A percentile compares a stretch with the other conserved stretches of the same genome.
Conservation (phyloP, 2,797 vertebrate species). For the Sebastes diaconus region DNA sequence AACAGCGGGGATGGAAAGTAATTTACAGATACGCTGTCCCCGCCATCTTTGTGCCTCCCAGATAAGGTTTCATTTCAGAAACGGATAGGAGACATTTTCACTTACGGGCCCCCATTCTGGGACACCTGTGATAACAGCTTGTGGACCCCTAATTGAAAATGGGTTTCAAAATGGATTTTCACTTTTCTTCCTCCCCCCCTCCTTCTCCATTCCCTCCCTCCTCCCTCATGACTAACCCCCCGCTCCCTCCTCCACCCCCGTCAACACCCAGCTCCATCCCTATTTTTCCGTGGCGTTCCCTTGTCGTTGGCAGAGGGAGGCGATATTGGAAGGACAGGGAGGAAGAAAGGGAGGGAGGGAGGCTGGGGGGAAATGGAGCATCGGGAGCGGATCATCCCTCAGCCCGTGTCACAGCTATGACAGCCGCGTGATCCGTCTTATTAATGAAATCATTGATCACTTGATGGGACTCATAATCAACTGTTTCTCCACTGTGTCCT, state of each 20-base stretch:
- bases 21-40: constrained; percentile 99
- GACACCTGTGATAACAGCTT: constrained; percentile 99
- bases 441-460: constrained; percentile 99
- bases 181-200: constrained; percentile 88
- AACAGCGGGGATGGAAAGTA: constrained; percentile 99
- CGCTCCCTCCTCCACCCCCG: constrained; percentile 5
- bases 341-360: constrained; percentile 32
- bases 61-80: constrained; percentile 99
- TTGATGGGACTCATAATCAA: constrained; percentile 98
- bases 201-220: constrained; percentile 13
- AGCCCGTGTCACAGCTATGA: constrained; percentile 92
- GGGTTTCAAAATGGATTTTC: constrained; percentile 99
- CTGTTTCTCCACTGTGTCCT: constrained; percentile 81
- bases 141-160: constrained; percentile 99
- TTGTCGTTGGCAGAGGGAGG: constrained; percentile 76
- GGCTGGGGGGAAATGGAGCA: constrained; percentile 85
- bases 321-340: constrained; percentile 84
- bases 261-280: constrained; percentile 45
- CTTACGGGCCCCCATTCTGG: constrained; percentile 97
- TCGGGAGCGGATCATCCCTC: constrained; percentile 93
- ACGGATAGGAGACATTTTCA: constrained; percentile 99
- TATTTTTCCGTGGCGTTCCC: constrained; percentile 45
- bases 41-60: constrained; percentile 96
- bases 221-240: constrained; percentile 71
- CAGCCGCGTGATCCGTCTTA: constrained; percentile 98